phyloP scores from a whole-genome alignment of 2,113 vertebrate species.

The Chroicocephalus ridibundus region DNA sequence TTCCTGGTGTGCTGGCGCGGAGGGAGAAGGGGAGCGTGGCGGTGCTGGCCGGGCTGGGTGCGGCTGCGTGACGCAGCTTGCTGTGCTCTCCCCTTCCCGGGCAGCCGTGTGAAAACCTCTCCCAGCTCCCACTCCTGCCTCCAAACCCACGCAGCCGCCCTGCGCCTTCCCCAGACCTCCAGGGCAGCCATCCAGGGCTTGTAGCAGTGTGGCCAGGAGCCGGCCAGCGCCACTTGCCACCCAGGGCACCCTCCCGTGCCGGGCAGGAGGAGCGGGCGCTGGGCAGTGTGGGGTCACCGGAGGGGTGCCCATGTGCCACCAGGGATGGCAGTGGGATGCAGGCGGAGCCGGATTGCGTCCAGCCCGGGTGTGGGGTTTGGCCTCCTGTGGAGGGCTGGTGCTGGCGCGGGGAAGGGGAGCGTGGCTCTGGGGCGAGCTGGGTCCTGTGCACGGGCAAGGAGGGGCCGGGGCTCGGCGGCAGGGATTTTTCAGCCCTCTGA shows the following conservation, averaged over 20 bases:
- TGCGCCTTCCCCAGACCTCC: not conserved
- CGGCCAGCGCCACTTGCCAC: fast-evolving
- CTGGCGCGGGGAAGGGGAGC: not conserved
- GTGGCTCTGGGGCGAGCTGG: fast-evolving
- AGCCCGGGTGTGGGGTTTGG: not conserved
- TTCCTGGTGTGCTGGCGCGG: not conserved
- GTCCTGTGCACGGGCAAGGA: not conserved
- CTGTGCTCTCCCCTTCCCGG: not conserved
- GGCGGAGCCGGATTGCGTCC: not conserved
- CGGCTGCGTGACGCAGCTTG: not conserved
- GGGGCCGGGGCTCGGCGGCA: not conserved
- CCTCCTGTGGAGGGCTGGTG: not conserved
- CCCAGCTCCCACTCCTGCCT: not conserved
- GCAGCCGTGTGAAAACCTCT: not conserved
- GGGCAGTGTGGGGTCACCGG: fast-evolving
- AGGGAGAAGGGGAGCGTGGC: not conserved
- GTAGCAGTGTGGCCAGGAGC: not conserved
- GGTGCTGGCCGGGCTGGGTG: not conserved
- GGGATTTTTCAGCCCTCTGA: constrained; percentile 43
- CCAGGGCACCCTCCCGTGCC: not conserved
- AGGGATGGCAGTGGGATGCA: not conserved
- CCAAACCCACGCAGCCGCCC: not conserved
- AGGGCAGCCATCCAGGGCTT: constrained; percentile 9
- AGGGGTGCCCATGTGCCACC: fast-evolving
- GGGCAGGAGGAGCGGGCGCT: fast-evolving